Percentiles rank a stretch among this genome's conserved stretches.
Conservation (phyloP, 2,888 invertebrate species). For the Yponomeuta evonymella region DNA sequence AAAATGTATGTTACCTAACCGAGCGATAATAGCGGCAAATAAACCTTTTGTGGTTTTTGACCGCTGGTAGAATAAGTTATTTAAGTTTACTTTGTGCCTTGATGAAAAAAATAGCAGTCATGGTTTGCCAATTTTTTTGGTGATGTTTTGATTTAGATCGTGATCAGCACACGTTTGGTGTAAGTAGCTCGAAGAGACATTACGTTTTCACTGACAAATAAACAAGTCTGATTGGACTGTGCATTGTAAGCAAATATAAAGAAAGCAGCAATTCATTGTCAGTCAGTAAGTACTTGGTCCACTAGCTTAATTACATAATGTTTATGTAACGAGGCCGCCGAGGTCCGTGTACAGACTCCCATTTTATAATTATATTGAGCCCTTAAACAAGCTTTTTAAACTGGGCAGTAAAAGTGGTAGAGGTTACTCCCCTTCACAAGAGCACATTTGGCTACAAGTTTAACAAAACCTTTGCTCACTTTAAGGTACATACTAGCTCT, state of each 20-base stretch:
- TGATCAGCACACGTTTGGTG: neutral
- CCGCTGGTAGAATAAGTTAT: too few relatives aligned
- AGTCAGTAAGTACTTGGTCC: neutral
- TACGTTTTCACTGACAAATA: neutral
- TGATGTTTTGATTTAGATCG: neutral
- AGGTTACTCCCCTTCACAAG: neutral
- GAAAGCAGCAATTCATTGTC: neutral
- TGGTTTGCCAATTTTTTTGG: neutral
- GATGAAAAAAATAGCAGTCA: neutral
- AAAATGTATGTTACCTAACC: too few relatives aligned
- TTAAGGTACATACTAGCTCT: neutral
- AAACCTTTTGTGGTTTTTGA: too few relatives aligned
- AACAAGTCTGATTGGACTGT: neutral
- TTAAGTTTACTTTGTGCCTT: too few relatives aligned
- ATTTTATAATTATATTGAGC: neutral
- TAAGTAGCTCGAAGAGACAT: neutral
- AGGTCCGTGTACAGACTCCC: neutral
- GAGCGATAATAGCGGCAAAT: too few relatives aligned
- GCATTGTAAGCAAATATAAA: neutral
- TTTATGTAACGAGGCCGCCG: neutral
- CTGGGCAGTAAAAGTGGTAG: neutral
- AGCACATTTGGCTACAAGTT: neutral
- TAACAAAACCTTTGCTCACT: neutral
- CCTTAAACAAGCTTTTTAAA: neutral
- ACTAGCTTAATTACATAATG: neutral